Conservation (phyloP, 2,888 invertebrate genomes). For the Acholoe squamosa region DNA sequence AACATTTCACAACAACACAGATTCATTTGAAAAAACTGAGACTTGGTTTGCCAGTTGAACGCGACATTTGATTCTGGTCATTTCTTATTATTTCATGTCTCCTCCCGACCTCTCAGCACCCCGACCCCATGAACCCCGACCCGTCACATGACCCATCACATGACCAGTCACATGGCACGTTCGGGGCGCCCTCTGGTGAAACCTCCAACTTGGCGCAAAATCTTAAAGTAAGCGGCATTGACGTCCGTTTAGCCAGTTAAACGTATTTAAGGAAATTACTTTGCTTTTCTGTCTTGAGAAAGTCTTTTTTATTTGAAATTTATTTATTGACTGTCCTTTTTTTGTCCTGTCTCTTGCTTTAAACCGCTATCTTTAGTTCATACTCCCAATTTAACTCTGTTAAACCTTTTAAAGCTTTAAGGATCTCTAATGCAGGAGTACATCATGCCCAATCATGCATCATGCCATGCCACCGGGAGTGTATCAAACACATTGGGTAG, state of each 20-base stretch:
- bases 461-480: too few species aligned
- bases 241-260: background rate
- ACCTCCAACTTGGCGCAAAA: background rate
- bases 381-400: too few species aligned
- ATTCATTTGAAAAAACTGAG: too few species aligned
- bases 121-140: conserved; percentile 52
- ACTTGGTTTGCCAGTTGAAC: background rate
- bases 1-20: too few species aligned
- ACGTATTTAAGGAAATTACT: background rate
- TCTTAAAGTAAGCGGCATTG: conserved; percentile 44
- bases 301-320: background rate
- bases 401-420: too few species aligned
- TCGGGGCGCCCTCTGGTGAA: conserved; percentile 48
- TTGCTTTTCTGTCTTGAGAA: background rate
- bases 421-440: too few species aligned
- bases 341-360: background rate
- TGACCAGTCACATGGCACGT: conserved; percentile 18
- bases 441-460: too few species aligned
- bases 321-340: background rate
- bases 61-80: conserved; percentile 54
- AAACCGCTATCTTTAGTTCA: too few species aligned
- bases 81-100: conserved; percentile 59
- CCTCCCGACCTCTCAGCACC: conserved; percentile 56
- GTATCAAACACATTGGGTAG: too few species aligned
- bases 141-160: conserved; percentile 54